Percentiles rank a stretch among this genome's conserved stretches.
phyloP scores from a whole-genome alignment of 2,113 vertebrate genomes.

The Oncorhynchus clarkii region DNA sequence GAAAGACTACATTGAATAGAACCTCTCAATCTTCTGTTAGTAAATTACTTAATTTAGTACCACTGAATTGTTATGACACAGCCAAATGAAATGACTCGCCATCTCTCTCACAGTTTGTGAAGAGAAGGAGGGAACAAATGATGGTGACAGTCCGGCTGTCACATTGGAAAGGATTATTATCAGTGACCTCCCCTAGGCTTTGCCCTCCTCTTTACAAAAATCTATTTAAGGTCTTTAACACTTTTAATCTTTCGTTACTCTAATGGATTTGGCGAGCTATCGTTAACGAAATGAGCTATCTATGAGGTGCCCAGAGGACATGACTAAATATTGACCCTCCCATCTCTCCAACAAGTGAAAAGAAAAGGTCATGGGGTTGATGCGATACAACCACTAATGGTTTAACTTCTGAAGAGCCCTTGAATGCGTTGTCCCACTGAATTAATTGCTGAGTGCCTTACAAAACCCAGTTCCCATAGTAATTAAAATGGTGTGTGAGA shows the following conservation, averaged over 20 bases:
- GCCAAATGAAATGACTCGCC: constrained; percentile 7
- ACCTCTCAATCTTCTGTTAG: background rate
- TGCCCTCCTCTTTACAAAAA: constrained; percentile 13
- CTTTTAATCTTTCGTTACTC: constrained; percentile 31
- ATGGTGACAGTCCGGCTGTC: constrained; percentile 3
- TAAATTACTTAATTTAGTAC: background rate
- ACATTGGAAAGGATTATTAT: constrained; percentile 7
- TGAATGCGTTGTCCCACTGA: background rate
- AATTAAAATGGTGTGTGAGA: constrained; percentile 7
- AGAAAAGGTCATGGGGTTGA: constrained; percentile 4
- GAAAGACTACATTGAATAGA: background rate
- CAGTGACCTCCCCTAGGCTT: constrained; percentile 11
- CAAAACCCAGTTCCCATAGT: background rate
- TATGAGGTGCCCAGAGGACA: constrained; percentile 10
- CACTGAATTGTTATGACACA: background rate
- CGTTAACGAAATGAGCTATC: constrained; percentile 7
- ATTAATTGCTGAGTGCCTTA: constrained; percentile 9
- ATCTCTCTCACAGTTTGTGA: background rate
- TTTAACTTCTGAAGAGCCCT: constrained; percentile 14
- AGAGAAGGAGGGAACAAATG: background rate
- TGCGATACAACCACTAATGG: constrained; percentile 9
- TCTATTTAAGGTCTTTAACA: constrained; percentile 37
- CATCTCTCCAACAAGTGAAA: background rate
- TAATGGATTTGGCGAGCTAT: constrained; percentile 25
- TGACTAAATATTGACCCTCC: background rate